Evolutionary conservation across 2,113 vertebrate species (phyloP), one percentile per base, ranked within the genome.

Genomic region (Semicossyphus pulcher): DNA sequence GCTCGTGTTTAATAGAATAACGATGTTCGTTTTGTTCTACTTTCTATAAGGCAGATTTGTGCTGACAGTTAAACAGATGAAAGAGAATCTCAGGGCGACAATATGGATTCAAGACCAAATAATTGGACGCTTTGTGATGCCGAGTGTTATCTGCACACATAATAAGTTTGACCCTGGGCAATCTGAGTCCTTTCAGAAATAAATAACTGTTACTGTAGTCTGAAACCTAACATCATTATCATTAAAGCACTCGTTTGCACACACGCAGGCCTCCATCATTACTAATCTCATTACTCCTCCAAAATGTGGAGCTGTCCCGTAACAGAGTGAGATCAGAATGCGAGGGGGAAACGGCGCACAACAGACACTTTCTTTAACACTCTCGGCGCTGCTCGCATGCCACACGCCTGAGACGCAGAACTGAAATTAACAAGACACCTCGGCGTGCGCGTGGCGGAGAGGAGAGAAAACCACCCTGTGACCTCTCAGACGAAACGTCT

Each of bases 391-490:
- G 58, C 76, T 86, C 72, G 72, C 42, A 69, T 80, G 80, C 31
- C 83, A 83, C 76, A 81, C 80, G 83, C 66, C 76, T 77, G 79
- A 85, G 72, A 86, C 25, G 66, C 49, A 81, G 78, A 84, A 77
- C 85, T 72, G 11, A 85, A 89, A 89, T 92, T 81, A 88, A 79
- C 76, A 70, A 80, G 74, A 85, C 78, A 82, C 69, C 72, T 87
- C 69, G 10, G 67, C 80, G 26, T 72, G 78, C 61, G 80, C 76
- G 84, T 75, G 86, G 76, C 74, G 65, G 71, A 56, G 79, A 80
- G 76, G 70, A 88, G 69, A 59, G 69, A 79, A 85, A 87, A 65
- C 48, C 70, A 72, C 77, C 71, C 77, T 42, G 16, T 84, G 71
- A 88, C 80, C 83, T 88, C 61, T 31, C 51, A 20, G 68, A 60